phyloP scores from a whole-genome alignment of 2,797 vertebrate genomes.

The Mico argentatus region DNA sequence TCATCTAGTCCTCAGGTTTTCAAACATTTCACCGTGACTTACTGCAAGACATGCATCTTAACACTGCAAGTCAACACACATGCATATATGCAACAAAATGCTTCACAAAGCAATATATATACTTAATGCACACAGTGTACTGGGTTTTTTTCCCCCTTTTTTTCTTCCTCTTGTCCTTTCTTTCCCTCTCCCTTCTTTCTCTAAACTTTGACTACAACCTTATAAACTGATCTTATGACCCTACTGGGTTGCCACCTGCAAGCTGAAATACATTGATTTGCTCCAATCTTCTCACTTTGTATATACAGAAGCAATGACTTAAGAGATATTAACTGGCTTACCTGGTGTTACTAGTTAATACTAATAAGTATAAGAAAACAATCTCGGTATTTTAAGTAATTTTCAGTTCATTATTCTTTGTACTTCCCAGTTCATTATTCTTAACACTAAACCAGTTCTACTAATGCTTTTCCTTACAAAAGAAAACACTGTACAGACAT shows the following conservation, averaged over 20 bases:
- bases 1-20: slow-evolving; percentile 7
- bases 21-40: neutral
- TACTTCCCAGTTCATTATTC: neutral
- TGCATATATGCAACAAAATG: neutral
- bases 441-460: neutral
- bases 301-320: neutral
- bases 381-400: neutral
- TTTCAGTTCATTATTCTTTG: neutral
- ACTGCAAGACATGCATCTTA: neutral
- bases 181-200: neutral
- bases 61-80: neutral
- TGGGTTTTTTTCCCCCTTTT: neutral
- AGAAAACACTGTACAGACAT: neutral
- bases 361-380: neutral
- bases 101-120: neutral
- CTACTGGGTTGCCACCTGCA: neutral
- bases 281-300: neutral
- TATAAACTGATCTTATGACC: neutral
- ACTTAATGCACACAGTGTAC: neutral
- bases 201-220: neutral
- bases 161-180: neutral
- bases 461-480: slow-evolving; percentile 8
- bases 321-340: neutral
- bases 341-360: neutral
- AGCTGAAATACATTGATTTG: neutral